Conservation (phyloP, 2,797 vertebrate genomes). For the Antrozous pallidus region DNA sequence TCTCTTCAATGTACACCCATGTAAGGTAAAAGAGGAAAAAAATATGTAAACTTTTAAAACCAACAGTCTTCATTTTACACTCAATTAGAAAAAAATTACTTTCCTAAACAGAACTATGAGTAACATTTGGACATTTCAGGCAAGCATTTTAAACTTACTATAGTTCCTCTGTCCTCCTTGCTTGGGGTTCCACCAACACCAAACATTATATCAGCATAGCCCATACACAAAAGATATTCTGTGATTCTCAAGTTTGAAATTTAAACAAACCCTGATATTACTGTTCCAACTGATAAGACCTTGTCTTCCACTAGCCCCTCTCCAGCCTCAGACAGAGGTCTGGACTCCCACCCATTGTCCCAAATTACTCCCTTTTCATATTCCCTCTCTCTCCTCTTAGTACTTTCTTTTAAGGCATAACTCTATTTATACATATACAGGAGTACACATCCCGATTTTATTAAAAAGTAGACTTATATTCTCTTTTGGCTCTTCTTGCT, state of each 20-base stretch:
- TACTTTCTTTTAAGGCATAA: not conserved
- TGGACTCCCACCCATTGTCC: not conserved
- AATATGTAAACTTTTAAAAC: not conserved
- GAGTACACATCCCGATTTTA: not conserved
- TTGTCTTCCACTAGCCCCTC: not conserved
- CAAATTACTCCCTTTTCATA: not conserved
- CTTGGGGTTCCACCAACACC: not conserved
- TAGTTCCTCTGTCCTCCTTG: not conserved
- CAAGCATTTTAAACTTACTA: not conserved
- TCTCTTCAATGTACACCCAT: not conserved
- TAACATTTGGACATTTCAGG: not conserved
- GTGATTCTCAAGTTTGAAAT: not conserved
- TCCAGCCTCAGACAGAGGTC: not conserved
- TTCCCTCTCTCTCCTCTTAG: not conserved
- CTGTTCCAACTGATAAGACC: not conserved
- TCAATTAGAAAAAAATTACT: not conserved
- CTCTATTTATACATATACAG: not conserved
- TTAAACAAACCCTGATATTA: not conserved
- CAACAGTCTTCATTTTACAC: not conserved
- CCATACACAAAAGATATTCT: not conserved
- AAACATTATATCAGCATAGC: not conserved
- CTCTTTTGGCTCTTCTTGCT: not conserved
- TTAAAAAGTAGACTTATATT: not conserved
- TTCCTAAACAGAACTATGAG: not conserved
- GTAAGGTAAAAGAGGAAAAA: not conserved